Base-by-base conservation (phyloP, 2,888 invertebrate genomes). In the Chalcis sispes region DNA sequence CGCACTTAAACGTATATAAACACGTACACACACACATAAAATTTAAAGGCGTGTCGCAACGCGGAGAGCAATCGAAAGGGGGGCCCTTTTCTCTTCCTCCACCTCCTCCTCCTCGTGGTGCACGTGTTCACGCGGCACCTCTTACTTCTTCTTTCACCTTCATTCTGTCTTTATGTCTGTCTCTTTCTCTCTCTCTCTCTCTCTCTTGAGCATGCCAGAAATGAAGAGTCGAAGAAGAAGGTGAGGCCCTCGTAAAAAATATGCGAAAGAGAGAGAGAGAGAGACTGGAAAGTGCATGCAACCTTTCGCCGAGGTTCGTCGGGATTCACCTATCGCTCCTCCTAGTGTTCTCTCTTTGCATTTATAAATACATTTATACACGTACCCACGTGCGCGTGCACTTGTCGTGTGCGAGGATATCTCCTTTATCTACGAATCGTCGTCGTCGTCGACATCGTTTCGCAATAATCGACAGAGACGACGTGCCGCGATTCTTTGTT, bases 51-150 rank as follows among this genome's bases (percentile, higher is more conserved):
- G 50, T 58, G 56, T 58, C 56, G 56, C 56, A 58, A 58, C 29
- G 32, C 15, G 3, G 10, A 1, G 0, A 18, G 20, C 36, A n/a
- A 4, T 36, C n/a, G 20, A 2, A 2, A n/a, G 36, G 18, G 20
- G 59, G 2, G 62, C 46, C 62, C 62, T 62, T 62, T 48, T 65
- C 66, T 66, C 52, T 36, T 54, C 13, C 40, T 40, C 54, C 40
- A 48, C 62, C 15, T n/a, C 54, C 40, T 62, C 62, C 15, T n/a
- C 29, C 8, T 8, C 18, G 10, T 1, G 66, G 40, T 40, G 66
- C 54, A 40, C 58, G 27, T 65, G 65, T 32, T 29, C 32, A 7
- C 27, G 32, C 18, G 40, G 66, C 66, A 56, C 56, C 56, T 42
- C 29, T 56, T 40, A 56, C 56, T 52, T 42, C 56, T 52, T 42